Percentiles rank a stretch among this genome's conserved stretches.
Evolutionary conservation across 2,888 invertebrate species (phyloP).

Genomic region (Pandemis heparana): DNA sequence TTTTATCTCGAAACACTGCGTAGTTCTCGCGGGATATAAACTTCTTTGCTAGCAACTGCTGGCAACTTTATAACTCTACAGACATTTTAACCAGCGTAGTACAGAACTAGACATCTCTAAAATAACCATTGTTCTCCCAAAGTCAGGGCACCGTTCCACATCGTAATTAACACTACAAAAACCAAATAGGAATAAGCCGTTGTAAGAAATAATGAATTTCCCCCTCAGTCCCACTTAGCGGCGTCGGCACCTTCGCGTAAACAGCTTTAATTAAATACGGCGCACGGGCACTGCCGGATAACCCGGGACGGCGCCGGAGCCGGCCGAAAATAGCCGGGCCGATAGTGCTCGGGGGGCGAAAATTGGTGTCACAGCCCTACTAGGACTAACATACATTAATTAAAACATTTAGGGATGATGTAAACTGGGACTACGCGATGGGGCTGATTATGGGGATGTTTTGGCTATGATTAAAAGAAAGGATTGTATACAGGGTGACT

Average conservation of each 20-base stretch:
- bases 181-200: background rate
- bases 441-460: background rate
- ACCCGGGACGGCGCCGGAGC: background rate
- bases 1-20: no score
- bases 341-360: constrained; percentile 2
- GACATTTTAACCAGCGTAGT: no score
- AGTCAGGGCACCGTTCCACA: background rate
- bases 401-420: constrained; percentile 19
- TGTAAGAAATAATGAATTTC: constrained; percentile 1
- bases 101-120: no score
- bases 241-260: constrained; percentile 15
- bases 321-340: constrained; percentile 9
- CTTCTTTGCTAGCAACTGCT: no score
- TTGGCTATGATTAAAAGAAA: background rate
- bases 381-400: constrained; percentile 19
- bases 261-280: constrained; percentile 17
- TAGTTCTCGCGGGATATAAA: no score
- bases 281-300: background rate
- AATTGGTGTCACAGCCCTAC: constrained; percentile 4
- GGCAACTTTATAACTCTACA: no score
- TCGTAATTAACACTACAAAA: background rate
- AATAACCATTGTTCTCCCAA: background rate
- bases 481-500: background rate
- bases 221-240: background rate
- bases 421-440: background rate